Conservation (phyloP, 2,797 vertebrate genomes). For the Ptychadena robeensis region DNA sequence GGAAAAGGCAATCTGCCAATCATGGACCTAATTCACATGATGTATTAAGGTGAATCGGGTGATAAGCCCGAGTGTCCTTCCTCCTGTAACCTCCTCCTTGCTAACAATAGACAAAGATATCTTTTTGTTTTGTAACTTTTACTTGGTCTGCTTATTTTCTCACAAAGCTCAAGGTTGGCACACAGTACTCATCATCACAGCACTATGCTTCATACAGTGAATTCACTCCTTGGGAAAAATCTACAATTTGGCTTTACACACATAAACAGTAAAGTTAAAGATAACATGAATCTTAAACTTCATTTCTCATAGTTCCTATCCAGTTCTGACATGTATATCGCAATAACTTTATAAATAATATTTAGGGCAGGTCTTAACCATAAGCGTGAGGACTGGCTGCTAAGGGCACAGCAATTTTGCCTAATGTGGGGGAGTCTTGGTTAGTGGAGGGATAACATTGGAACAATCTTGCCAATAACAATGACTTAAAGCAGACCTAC, state of each 20-base stretch:
- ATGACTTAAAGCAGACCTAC: too few species aligned
- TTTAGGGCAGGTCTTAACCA: too few species aligned
- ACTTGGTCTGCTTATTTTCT: not conserved
- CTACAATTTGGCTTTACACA: not conserved
- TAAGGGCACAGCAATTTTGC: too few species aligned
- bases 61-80: not conserved
- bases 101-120: constrained; percentile 40
- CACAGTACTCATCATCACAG: not conserved
- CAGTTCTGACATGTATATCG: too few species aligned
- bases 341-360: too few species aligned
- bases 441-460: too few species aligned
- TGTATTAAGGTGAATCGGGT: too few species aligned
- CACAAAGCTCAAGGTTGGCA: constrained; percentile 34
- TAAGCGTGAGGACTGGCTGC: too few species aligned
- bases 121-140: not conserved
- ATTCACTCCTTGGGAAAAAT: not conserved
- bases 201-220: not conserved
- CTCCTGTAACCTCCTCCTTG: constrained; percentile 10
- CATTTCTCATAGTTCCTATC: not conserved
- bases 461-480: too few species aligned
- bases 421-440: too few species aligned
- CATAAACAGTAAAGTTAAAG: not conserved
- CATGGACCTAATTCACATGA: too few species aligned
- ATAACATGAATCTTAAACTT: not conserved
- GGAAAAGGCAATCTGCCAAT: too few species aligned